phyloP scores from a whole-genome alignment of 2,888 invertebrate genomes.

The Drosophila longiperda region DNA sequence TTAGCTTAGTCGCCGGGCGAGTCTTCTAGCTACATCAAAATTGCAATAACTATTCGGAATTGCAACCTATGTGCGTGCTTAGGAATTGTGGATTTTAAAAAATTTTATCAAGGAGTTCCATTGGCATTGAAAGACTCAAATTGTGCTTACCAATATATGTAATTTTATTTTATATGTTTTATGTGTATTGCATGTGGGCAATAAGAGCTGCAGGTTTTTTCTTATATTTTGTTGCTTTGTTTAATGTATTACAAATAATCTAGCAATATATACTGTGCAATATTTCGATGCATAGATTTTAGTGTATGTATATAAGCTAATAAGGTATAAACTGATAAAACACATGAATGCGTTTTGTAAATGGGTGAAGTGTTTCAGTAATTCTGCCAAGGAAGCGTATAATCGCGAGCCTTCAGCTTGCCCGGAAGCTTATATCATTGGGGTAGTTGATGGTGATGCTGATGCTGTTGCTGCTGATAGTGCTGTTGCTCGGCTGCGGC shows the following conservation, averaged over 20 bases:
- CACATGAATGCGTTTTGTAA: constrained; percentile 35
- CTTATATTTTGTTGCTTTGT: neutral
- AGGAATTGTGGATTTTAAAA: neutral
- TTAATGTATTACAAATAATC: constrained; percentile 22
- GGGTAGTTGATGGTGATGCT: constrained; percentile 72
- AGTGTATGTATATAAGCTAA: constrained; percentile 39
- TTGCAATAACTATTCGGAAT: neutral
- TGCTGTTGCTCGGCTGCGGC: constrained; percentile 83
- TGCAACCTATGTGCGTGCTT: neutral
- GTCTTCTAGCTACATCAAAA: neutral
- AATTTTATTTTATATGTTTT: constrained; percentile 40
- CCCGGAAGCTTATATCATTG: constrained; percentile 69
- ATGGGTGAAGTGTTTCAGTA: constrained; percentile 47
- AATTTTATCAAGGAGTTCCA: neutral
- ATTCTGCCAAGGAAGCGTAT: constrained; percentile 78
- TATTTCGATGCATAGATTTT: constrained; percentile 51
- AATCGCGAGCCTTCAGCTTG: constrained; percentile 77
- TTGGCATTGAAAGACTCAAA: constrained; percentile 10
- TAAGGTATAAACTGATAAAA: constrained; percentile 40
- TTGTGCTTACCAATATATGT: constrained; percentile 20
- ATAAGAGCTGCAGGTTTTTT: constrained; percentile 12
- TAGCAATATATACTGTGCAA: constrained; percentile 49
- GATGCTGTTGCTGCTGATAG: constrained; percentile 79
- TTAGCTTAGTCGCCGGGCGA: constrained; percentile 5
- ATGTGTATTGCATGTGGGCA: constrained; percentile 19